Evolutionary conservation across 2,888 invertebrate genomes (phyloP).

Genomic region (Morinoia aosen): DNA sequence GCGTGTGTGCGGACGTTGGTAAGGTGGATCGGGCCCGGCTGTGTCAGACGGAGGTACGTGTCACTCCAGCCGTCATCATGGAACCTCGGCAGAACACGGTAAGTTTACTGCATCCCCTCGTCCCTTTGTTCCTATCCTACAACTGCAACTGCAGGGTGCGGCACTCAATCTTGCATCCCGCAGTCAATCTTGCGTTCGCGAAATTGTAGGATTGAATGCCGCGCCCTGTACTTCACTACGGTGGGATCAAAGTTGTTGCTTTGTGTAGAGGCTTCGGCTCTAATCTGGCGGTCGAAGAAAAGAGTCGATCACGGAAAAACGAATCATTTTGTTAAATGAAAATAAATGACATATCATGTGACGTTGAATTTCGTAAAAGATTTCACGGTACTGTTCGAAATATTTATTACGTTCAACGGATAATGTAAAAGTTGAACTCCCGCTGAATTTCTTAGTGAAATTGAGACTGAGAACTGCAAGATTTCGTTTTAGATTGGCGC

Average conservation of each 20-base stretch:
- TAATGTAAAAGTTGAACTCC: neutral
- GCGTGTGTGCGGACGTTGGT: conserved; percentile 93
- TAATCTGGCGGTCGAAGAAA: neutral
- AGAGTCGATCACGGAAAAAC: neutral
- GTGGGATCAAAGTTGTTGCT: neutral
- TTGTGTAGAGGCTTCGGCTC: neutral
- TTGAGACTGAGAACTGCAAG: neutral
- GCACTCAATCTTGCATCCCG: no score
- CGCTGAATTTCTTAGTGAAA: neutral
- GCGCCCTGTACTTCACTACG: neutral
- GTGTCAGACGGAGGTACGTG: conserved; percentile 86
- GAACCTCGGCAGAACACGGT: conserved; percentile 56
- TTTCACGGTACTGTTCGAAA: neutral
- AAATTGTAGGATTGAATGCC: no score
- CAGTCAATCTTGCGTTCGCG: no score
- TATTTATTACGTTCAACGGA: neutral
- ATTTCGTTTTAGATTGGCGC: neutral
- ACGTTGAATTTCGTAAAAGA: neutral
- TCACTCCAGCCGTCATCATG: conserved; percentile 53
- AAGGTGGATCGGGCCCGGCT: conserved; percentile 93
- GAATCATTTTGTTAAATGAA: no score
- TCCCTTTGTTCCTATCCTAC: neutral
- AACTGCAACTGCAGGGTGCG: neutral
- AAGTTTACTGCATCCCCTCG: neutral
- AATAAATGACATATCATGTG: no score